Evolutionary conservation across 1,140 invertebrate genomes (phyloP), one percentile per base, ranked within the genome.

Genomic region (Eueides isabella): DNA sequence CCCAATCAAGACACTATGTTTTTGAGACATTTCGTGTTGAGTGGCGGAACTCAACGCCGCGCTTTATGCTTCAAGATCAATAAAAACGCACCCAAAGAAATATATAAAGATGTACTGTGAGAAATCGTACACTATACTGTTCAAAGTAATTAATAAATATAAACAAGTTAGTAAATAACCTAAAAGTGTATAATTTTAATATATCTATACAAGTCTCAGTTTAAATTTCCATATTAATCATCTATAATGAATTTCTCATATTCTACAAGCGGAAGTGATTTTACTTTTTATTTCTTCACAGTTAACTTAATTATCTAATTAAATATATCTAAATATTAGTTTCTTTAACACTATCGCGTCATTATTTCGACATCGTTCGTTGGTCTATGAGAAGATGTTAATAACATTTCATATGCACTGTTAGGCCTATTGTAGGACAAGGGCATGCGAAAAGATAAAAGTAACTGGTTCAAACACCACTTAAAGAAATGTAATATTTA

Each of bases 241-340:
- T 23, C 9, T 1, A 55, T 55, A 55, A 55, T 55, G 19, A 23
- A 55, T 55, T 55, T 55, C 35, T 38, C 19, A 55, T 55, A 55
- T 55, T 55, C 19, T 55, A 23, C 9, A 23, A 55, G 48, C 48
- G 48, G 48, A 55, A 55, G 48, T 55, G 19, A 55, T 23, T 55
- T 55, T 55, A 55, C 48, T 55, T 55, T 55, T 55, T 55, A 55
- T 55, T 55, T 55, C 48, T 55, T 55, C 19, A 55, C 48, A 26
- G 48, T 9, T 55, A 3, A 23, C 19, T 55, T 55, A 55, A 55
- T 26, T 23, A 55, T 11, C 19, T 55, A 55, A 55, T 55, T 55
- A 26, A 23, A 55, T 55, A 26, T 55, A 55, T 55, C 48, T 55
- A 55, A 55, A 55, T 55, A 23, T 55, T 55, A 11, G 48, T 11